Base-by-base conservation (phyloP, 2,113 vertebrate species). In the Apodemus speciosus region DNA sequence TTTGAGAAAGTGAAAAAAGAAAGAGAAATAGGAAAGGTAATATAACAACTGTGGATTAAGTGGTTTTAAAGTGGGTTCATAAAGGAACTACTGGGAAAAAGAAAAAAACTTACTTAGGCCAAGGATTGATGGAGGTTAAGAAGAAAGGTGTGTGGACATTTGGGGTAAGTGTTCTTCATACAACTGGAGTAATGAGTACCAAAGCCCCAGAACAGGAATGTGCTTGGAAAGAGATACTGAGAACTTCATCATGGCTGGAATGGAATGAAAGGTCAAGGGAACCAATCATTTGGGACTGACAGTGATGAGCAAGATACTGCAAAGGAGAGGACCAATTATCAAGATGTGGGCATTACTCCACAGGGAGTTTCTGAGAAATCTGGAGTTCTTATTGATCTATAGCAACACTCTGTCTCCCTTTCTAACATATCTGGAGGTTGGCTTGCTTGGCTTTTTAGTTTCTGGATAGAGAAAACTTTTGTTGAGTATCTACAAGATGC, bases 381-480 rank as follows among this genome's bases (percentile, higher is more conserved):
- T 84, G 40, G 81, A 10, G 49, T 38, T 73, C 75, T 53, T 81
- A 85, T 35, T 84, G 58, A 38, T n/a, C 46, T 38, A 53, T 1
- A 66, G 2, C 62, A 58, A 66, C 86, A 32, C 20, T 69, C 43
- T 90, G 14, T 14, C 35, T 75, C 43, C 9, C 72, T 88, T 75
- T 38, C 46, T 62, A 20, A 85, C 58, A 3, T 71, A 13, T 32
- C 68, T 62, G 69, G 9, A 32, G 35, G 40, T 60, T 30, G 56
- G n/a, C 30, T 58, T 60, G 23, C 40, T 51, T 46, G 1, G 1
- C 66, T 60, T 94, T 79, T 77, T 73, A 77, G 43, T 53, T 86
- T 91, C 58, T 76, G 49, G 60, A 84, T 88, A 90, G 81, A 92
- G 23, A 8, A 92, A 72, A 76, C 91, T n/a, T 75, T 87, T 58